Percentiles rank a stretch among this genome's conserved stretches.
phyloP scores from a whole-genome alignment of 1,140 invertebrate genomes.

The Drosophila kikkawai region DNA sequence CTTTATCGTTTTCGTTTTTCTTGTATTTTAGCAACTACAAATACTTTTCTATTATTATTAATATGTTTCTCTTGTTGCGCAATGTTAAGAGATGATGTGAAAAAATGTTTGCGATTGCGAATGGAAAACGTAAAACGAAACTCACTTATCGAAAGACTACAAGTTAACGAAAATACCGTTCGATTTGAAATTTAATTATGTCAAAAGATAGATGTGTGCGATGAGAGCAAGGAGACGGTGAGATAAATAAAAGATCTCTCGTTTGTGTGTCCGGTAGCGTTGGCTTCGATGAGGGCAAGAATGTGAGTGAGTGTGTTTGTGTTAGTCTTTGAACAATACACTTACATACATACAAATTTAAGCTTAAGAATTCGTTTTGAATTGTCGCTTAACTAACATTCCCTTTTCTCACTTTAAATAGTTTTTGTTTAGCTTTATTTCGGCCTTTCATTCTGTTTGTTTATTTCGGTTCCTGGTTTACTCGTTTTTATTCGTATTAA shows the following conservation, averaged over 20 bases:
- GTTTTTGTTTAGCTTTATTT: slow-evolving; percentile 45
- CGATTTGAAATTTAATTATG: slow-evolving; percentile 20
- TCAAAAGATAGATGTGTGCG: neutral
- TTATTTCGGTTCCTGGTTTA: slow-evolving; percentile 56
- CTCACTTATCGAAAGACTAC: slow-evolving; percentile 4
- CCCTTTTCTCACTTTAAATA: slow-evolving; percentile 50
- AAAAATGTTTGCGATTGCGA: slow-evolving; percentile 37
- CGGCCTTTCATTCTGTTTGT: slow-evolving; percentile 40
- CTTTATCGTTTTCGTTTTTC: slow-evolving; percentile 41
- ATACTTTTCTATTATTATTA: slow-evolving; percentile 75
- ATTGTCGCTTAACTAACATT: slow-evolving; percentile 71
- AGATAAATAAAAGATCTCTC: slow-evolving; percentile 29
- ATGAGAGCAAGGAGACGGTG: slow-evolving; percentile 25
- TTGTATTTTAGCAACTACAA: slow-evolving; percentile 79
- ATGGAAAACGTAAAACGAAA: slow-evolving; percentile 26
- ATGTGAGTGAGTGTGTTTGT: slow-evolving; percentile 18
- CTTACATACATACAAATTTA: slow-evolving; percentile 79
- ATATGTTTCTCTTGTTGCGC: slow-evolving; percentile 48
- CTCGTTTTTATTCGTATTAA: slow-evolving; percentile 43
- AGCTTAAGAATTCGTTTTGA: slow-evolving; percentile 76
- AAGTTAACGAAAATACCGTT: slow-evolving; percentile 26
- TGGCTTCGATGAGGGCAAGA: neutral
- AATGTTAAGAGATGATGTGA: slow-evolving; percentile 45
- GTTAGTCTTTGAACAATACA: slow-evolving; percentile 62
- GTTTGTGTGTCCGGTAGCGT: slow-evolving; percentile 3